Percentiles rank a stretch among this genome's conserved stretches.
Conservation (phyloP, 2,113 vertebrate species). For the Suncus etruscus region DNA sequence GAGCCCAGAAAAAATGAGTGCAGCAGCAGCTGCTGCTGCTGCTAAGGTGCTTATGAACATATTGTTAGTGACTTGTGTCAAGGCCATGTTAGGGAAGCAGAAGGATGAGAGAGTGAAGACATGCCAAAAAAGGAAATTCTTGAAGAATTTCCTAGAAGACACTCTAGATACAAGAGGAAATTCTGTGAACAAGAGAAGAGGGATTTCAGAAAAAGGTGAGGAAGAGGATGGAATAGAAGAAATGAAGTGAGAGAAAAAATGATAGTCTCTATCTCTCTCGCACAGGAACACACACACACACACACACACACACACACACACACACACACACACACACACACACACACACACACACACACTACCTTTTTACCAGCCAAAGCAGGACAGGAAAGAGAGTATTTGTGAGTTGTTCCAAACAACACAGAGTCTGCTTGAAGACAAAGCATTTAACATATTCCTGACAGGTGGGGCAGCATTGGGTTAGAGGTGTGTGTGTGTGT, state of each 20-base stretch:
- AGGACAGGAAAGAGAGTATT: conserved; percentile 4
- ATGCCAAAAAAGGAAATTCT: neutral
- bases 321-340: too few species aligned
- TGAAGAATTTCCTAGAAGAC: conserved; percentile 8
- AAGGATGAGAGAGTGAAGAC: neutral
- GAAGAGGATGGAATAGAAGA: neutral
- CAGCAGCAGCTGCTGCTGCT: neutral
- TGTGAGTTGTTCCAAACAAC: neutral
- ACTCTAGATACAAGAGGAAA: neutral
- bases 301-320: neutral
- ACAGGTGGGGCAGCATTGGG: neutral
- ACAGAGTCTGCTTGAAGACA: neutral
- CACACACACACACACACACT: too few species aligned
- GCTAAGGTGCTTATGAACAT: neutral
- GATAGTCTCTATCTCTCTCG: neutral
- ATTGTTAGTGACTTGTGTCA: conserved; percentile 31
- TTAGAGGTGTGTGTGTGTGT: neutral
- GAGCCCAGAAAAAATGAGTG: neutral
- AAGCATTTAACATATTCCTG: neutral
- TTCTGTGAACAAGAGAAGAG: neutral
- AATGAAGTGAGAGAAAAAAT: neutral
- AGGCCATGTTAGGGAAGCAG: conserved; percentile 2
- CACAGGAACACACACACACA: too few species aligned
- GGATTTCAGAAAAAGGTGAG: neutral
- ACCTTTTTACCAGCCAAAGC: neutral